Evolutionary conservation across 1,140 invertebrate species (phyloP).

Genomic region (Pectinophora gossypiella): DNA sequence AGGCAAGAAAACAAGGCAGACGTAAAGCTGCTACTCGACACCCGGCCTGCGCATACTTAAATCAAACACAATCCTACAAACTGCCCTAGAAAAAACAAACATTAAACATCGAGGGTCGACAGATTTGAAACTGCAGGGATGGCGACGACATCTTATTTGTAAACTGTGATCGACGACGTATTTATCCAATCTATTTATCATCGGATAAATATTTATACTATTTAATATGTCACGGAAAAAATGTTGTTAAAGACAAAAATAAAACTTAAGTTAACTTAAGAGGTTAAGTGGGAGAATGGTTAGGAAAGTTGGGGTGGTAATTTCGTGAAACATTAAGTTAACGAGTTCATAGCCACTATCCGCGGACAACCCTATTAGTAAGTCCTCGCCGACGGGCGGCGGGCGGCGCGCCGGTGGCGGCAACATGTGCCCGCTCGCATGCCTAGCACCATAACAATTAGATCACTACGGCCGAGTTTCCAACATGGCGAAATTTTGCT

Average conservation of each 20-base stretch:
- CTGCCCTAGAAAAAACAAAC: slow-evolving; percentile 49
- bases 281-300: no score
- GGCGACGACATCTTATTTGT: neutral
- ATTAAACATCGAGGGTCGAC: slow-evolving; percentile 19
- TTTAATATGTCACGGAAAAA: no score
- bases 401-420: slow-evolving; percentile 14
- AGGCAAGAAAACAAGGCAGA: neutral
- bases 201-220: no score
- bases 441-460: slow-evolving; percentile 52
- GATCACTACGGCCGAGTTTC: slow-evolving; percentile 26
- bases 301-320: no score
- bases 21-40: slow-evolving; percentile 3
- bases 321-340: slow-evolving; percentile 26
- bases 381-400: slow-evolving; percentile 7
- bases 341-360: slow-evolving; percentile 26
- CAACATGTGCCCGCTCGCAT: slow-evolving; percentile 48
- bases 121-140: slow-evolving; percentile 22
- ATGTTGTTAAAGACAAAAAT: no score
- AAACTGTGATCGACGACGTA: neutral
- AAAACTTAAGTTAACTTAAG: no score
- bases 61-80: slow-evolving; percentile 42
- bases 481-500: neutral
- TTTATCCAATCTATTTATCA: no score
- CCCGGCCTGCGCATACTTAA: slow-evolving; percentile 35
- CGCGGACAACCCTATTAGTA: slow-evolving; percentile 42